A percentile compares a stretch with the other conserved stretches of the same genome.
Evolutionary conservation across 2,888 invertebrate genomes (phyloP).

Genomic region (Agrilus cyanescens): DNA sequence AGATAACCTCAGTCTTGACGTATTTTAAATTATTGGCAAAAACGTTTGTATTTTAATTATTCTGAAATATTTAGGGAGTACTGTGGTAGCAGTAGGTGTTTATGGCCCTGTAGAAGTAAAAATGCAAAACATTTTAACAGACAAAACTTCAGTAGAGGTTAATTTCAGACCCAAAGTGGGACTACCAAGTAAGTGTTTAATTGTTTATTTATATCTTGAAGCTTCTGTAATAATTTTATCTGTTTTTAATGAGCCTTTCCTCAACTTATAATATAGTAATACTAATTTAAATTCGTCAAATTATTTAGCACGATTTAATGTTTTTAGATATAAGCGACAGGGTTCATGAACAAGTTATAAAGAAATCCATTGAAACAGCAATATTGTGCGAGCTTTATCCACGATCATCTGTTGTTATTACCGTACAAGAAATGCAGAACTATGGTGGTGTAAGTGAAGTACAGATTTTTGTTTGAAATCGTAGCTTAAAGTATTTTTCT

Average conservation of each 20-base stretch:
- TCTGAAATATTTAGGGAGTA: constrained; percentile 50
- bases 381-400: constrained; percentile 65
- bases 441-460: constrained; percentile 57
- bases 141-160: constrained; percentile 69
- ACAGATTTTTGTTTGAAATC: neutral
- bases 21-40: constrained; percentile 1
- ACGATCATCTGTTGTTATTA: constrained; percentile 63
- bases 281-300: neutral
- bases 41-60: constrained; percentile 7
- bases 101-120: constrained; percentile 78
- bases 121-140: constrained; percentile 60
- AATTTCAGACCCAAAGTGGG: constrained; percentile 67
- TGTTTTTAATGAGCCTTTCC: no score
- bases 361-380: constrained; percentile 64
- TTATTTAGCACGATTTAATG: constrained; percentile 9
- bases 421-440: constrained; percentile 80
- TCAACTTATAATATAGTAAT: neutral
- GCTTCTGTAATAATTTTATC: no score
- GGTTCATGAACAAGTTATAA: constrained; percentile 61
- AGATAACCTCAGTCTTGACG: no score
- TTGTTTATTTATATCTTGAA: no score
- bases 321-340: constrained; percentile 51
- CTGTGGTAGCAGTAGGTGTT: constrained; percentile 62
- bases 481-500: constrained; percentile 16
- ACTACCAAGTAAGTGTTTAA: constrained; percentile 41